Base-by-base conservation (phyloP, 2,888 invertebrate genomes). In the Poecilus cupreus region DNA sequence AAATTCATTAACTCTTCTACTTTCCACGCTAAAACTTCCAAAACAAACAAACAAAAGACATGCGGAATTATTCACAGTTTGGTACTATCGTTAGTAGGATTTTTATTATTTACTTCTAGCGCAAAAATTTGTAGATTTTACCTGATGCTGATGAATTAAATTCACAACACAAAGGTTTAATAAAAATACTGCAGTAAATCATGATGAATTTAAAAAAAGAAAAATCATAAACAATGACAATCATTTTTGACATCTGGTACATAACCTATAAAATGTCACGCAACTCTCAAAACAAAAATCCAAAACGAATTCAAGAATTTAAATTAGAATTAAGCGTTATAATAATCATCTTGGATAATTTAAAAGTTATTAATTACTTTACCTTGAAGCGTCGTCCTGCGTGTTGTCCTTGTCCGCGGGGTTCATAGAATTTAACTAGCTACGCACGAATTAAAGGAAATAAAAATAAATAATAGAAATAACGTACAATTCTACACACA, bases 361-460 rank as follows among this genome's bases (percentile, higher is more conserved):
- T 24, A 11, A 22, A 78, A 51, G 60, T 80, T 76, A 60, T 77
- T 60, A 60, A 64, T 60, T 83, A 75, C 80, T 82, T 86, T 89
- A 91, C 91, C 90, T 90, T 88, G 90, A 90, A 90, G 90, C 89
- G 88, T 90, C 90, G 89, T 89, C 91, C 88, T 88, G 87, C 85
- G 86, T 87, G 85, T 87, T 87, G 84, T 86, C 86, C 85, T 88
- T 86, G 85, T 88, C 88, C 85, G 89, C 87, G 85, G 90, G 86
- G 90, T 87, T 90, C 90, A 90, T 90, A 89, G 89, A 90, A 88
- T 87, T 86, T 83, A 78, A 64, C 81, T 83, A 80, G 49, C 72
- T 82, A 74, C 80, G 81, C 80, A 83, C 82, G 74, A 83, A 80
- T 82, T 77, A 79, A 82, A 82, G 80, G 68, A 57, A 75, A 60